Conservation (phyloP, 1,140 invertebrate genomes). For the Bombus fervidus region DNA sequence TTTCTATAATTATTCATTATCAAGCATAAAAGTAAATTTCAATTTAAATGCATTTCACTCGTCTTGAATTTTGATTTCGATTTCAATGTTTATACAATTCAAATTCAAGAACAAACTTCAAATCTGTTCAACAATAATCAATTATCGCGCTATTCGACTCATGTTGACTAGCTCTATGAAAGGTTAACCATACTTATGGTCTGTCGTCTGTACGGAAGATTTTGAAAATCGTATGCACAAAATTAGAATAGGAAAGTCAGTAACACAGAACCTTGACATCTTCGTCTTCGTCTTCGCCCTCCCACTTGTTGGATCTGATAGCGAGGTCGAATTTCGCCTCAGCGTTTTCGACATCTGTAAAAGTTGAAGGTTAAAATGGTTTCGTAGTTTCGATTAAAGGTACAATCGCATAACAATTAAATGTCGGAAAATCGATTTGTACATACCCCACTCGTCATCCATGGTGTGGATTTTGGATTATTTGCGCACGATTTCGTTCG, state of each 20-base stretch:
- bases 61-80: background rate
- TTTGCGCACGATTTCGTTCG: conserved; percentile 25
- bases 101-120: background rate
- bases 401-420: background rate
- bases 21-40: background rate
- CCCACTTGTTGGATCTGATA: conserved; percentile 89
- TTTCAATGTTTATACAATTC: background rate
- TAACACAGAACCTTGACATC: conserved; percentile 88
- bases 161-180: conserved; percentile 14
- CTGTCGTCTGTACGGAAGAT: background rate
- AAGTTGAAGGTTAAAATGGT: conserved; percentile 65
- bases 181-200: conserved; percentile 31
- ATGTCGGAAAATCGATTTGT: background rate
- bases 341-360: conserved; percentile 78
- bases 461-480: conserved; percentile 52
- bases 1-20: background rate
- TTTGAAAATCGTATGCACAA: conserved; percentile 44
- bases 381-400: background rate
- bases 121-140: background rate
- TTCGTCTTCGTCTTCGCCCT: conserved; percentile 92
- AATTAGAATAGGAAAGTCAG: background rate
- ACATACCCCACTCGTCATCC: conserved; percentile 67
- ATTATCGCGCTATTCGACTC: background rate
- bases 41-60: background rate
- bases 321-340: conserved; percentile 75